These are phyloP conservation scores for Apamea epomidion DNA, from an alignment of 2,888 invertebrate species.

Conservation along the genomic window DNA sequence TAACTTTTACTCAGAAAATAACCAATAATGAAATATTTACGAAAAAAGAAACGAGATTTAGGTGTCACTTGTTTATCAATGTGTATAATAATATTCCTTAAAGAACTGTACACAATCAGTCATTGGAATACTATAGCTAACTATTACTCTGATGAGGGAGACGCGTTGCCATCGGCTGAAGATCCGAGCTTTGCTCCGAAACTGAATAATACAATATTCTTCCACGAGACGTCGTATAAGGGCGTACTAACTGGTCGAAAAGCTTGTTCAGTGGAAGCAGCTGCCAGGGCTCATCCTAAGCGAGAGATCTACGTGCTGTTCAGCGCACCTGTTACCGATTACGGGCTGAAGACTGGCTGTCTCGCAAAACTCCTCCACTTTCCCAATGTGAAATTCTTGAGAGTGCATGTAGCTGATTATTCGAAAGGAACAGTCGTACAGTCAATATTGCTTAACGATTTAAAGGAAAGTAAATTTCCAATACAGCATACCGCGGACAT, in stretches of 20 bases:
- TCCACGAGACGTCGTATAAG: slow-evolving; percentile 91
- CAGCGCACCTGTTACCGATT: slow-evolving; percentile 41
- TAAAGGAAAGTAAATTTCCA: slow-evolving; percentile 39
- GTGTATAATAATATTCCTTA: slow-evolving; percentile 11
- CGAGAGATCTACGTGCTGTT: slow-evolving; percentile 90
- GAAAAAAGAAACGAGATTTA: slow-evolving; percentile 23
- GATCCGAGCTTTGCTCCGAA: slow-evolving; percentile 60
- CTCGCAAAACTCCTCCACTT: slow-evolving; percentile 40
- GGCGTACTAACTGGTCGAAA: slow-evolving; percentile 90
- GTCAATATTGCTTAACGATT: slow-evolving; percentile 25
- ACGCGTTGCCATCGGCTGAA: slow-evolving; percentile 68
- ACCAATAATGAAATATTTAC: slow-evolving; percentile 27
- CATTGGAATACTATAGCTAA: slow-evolving; percentile 14
- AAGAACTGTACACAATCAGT: slow-evolving; percentile 1
- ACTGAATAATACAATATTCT: slow-evolving; percentile 89
- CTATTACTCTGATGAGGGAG: slow-evolving; percentile 43
- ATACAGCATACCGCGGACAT: slow-evolving; percentile 91
- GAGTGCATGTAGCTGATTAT: slow-evolving; percentile 75
- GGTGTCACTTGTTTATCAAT: slow-evolving; percentile 29
- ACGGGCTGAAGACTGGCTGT: slow-evolving; percentile 23
- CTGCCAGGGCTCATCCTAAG: slow-evolving; percentile 91
- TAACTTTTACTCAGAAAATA: not conserved
- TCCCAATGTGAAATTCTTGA: slow-evolving; percentile 49
- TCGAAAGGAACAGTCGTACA: slow-evolving; percentile 48
- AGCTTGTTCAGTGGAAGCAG: slow-evolving; percentile 93